Evolutionary conservation across 2,888 invertebrate genomes (phyloP).

Genomic region (Gasteruption jaculator): DNA sequence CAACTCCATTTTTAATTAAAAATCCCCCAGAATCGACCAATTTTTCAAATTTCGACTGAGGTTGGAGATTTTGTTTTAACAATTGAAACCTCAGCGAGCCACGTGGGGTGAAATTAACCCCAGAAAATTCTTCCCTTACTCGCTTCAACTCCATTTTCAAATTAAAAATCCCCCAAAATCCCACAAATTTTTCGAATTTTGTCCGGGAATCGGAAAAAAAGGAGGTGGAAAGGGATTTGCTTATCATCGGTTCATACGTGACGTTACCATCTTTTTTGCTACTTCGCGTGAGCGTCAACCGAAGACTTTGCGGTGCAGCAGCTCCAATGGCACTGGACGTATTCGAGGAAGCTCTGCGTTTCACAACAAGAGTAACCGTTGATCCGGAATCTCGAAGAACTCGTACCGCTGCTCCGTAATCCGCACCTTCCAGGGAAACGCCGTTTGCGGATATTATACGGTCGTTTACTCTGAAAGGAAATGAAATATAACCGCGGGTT

Average conservation of each 20-base stretch:
- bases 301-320: slow-evolving; percentile 59
- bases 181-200: background rate
- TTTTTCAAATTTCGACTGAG: too few species aligned
- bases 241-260: too few species aligned
- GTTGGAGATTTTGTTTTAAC: background rate
- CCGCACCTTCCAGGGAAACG: slow-evolving; percentile 92
- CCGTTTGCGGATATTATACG: slow-evolving; percentile 96
- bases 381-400: slow-evolving; percentile 88
- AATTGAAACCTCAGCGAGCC: too few species aligned
- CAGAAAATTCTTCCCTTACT: too few species aligned
- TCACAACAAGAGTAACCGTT: slow-evolving; percentile 82
- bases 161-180: too few species aligned
- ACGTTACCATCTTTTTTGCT: slow-evolving; percentile 88
- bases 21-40: too few species aligned
- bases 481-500: slow-evolving; percentile 5
- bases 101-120: too few species aligned
- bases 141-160: too few species aligned
- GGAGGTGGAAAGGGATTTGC: too few species aligned
- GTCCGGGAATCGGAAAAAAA: background rate
- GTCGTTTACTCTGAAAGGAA: slow-evolving; percentile 83
- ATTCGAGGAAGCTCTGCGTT: slow-evolving; percentile 69
- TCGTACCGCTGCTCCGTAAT: slow-evolving; percentile 91
- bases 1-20: too few species aligned
- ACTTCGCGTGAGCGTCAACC: slow-evolving; percentile 84
- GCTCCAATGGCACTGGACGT: slow-evolving; percentile 44